These are phyloP conservation scores for Oryctes rhinoceros DNA, from an alignment of 1,140 invertebrate genomes.

Conservation along the genomic window DNA sequence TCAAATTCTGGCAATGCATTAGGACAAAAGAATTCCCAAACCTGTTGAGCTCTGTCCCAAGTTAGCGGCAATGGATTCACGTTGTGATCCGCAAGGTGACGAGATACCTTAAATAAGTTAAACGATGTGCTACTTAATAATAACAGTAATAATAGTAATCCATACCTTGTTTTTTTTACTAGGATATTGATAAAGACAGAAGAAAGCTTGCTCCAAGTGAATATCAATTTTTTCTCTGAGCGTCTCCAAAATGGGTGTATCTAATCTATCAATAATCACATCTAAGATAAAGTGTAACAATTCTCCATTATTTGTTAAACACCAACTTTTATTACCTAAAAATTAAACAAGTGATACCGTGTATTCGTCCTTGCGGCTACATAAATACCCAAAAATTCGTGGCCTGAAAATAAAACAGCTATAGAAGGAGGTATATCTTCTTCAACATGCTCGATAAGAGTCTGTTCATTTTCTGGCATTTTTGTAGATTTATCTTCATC, in stretches of 20 bases:
- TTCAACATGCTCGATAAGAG: slow-evolving; percentile 60
- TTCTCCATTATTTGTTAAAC: slow-evolving; percentile 77
- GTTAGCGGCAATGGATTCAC: slow-evolving; percentile 75
- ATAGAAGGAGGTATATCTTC: slow-evolving; percentile 76
- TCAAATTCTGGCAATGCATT: slow-evolving; percentile 84
- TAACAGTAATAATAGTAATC: slow-evolving; percentile 46
- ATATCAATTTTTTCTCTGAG: slow-evolving; percentile 69
- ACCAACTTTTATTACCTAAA: slow-evolving; percentile 69
- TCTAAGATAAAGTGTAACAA: slow-evolving; percentile 82
- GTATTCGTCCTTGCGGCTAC: slow-evolving; percentile 36
- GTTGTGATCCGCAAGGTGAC: slow-evolving; percentile 83
- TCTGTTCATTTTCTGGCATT: slow-evolving; percentile 42
- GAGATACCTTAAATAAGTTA: slow-evolving; percentile 56
- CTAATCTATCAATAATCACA: slow-evolving; percentile 72
- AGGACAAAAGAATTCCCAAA: slow-evolving; percentile 88
- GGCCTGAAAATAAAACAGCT: slow-evolving; percentile 81
- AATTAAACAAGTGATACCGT: slow-evolving; percentile 37
- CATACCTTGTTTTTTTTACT: slow-evolving; percentile 73
- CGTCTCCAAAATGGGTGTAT: slow-evolving; percentile 66
- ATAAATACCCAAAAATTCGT: slow-evolving; percentile 83
- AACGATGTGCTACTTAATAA: neutral
- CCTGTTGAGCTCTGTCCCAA: slow-evolving; percentile 78
- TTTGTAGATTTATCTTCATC: slow-evolving; percentile 49
- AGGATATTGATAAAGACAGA: slow-evolving; percentile 88
- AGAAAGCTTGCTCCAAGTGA: slow-evolving; percentile 87